Evolutionary conservation across 2,888 invertebrate species (phyloP), one percentile per base, ranked within the genome.

Genomic region (Gymnocheta viridis): DNA sequence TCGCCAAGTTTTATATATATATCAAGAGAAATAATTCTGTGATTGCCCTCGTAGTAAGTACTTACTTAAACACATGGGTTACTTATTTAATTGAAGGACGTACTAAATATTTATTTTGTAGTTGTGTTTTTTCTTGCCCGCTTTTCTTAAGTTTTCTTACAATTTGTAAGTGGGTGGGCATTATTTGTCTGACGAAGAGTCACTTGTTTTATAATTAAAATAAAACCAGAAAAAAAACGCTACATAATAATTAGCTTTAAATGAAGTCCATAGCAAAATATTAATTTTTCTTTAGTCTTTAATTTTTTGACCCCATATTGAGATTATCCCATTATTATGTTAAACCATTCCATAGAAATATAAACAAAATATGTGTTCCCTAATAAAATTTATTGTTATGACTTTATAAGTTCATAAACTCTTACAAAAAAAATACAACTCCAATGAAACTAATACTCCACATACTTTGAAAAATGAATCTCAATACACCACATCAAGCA

Each of bases 301-400:
- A 56, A 19, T 6, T 35, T 49, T 66, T 72, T 84, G 80, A 84
- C 83, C 83, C 83, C 83, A 77, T 84, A 67, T 84, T 62, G 84
- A 69, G 84, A 73, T 56, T 69, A 56, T 62, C 44, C 54, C 80
- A 83, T 83, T 80, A 80, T 76, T 66, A 70, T 69, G 22, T 87
- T n/a, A n/a, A 87, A 88, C 87, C 86, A 84, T 87, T 85, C 81
- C 70, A 83, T 73, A 14, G 38, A 12, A 44, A 29, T 22, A 41
- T 19, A 44, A 56, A 49, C 7, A 41, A 86, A 86, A 87, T 86
- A 87, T 87, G 86, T 86, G 86, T 82, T 86, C 76, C 87, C 87
- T 86, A 86, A 89, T 89, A 87, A 88, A 88, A 87, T 89, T 88
- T 88, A 88, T 89, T 86, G 87, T 88, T 87, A 88, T 88, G 89